Evolutionary conservation across 2,888 invertebrate species (phyloP).

Genomic region (Cheilosia urbana): DNA sequence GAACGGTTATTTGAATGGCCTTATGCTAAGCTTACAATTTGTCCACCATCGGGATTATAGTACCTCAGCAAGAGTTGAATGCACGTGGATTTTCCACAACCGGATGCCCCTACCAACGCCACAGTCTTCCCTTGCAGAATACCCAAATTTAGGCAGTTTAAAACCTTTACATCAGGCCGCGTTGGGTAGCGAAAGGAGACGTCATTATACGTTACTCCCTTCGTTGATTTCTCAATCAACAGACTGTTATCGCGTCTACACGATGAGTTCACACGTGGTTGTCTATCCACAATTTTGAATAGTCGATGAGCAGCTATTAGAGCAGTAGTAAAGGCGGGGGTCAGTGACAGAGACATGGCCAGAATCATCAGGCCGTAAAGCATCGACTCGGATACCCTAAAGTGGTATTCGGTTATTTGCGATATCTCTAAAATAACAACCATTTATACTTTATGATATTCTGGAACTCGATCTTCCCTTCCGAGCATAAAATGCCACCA

Average conservation of each 20-base stretch:
- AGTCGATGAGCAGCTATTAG: conserved; percentile 88
- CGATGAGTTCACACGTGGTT: conserved; percentile 85
- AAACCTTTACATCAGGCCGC: conserved; percentile 88
- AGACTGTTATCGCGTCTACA: conserved; percentile 80
- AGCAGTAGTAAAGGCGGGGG: conserved; percentile 90
- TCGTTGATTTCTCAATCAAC: conserved; percentile 18
- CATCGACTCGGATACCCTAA: conserved; percentile 89
- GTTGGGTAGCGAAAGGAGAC: conserved; percentile 91
- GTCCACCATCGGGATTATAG: conserved; percentile 89
- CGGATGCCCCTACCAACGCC: conserved; percentile 89
- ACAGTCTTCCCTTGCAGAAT: conserved; percentile 89
- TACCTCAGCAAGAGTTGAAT: conserved; percentile 91
- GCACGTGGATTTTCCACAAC: conserved; percentile 92
- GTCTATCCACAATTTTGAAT: conserved; percentile 86
- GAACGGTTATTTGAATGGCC: background rate
- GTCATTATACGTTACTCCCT: conserved; percentile 84
- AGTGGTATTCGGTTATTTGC: conserved; percentile 31
- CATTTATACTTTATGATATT: conserved; percentile 87
- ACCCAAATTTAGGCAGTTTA: conserved; percentile 87
- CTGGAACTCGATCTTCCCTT: conserved; percentile 86
- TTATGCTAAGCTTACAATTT: conserved; percentile 83
- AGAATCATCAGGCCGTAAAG: conserved; percentile 91
- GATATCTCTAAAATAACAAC: background rate
- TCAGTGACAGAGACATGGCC: conserved; percentile 90
- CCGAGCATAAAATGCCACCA: conserved; percentile 88